Conservation (phyloP, 2,888 invertebrate species). For the Cantharis lateralis region DNA sequence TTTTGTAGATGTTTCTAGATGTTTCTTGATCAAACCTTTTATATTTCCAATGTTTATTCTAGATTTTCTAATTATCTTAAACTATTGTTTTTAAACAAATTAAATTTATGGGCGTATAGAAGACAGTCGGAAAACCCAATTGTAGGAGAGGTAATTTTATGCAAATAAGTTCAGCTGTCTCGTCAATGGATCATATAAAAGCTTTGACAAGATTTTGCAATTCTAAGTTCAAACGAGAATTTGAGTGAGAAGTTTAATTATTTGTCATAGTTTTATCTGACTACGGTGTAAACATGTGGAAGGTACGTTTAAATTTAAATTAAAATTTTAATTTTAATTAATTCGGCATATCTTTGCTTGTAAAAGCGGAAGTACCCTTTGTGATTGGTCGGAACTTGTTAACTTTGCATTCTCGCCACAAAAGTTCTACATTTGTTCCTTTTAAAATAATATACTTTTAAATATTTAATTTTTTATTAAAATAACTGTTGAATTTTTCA, state of each 20-base stretch:
- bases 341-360: too few species aligned
- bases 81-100: neutral
- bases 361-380: too few species aligned
- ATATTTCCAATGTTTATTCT: too few species aligned
- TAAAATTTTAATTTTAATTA: too few species aligned
- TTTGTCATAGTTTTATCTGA: neutral
- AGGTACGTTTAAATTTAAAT: neutral
- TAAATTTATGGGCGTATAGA: neutral
- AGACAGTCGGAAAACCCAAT: neutral
- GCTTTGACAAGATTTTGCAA: neutral
- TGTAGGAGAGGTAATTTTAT: neutral
- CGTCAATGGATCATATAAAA: neutral
- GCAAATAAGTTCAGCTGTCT: neutral
- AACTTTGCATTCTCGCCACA: too few species aligned
- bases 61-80: neutral
- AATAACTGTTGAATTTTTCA: neutral
- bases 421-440: too few species aligned
- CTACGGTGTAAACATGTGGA: neutral
- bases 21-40: neutral
- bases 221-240: neutral
- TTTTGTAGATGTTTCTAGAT: too few species aligned
- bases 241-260: neutral
- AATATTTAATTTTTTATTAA: neutral
- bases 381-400: too few species aligned
- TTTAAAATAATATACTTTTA: too few species aligned